phyloP scores from a whole-genome alignment of 2,888 invertebrate genomes.

The Meganola albula region DNA sequence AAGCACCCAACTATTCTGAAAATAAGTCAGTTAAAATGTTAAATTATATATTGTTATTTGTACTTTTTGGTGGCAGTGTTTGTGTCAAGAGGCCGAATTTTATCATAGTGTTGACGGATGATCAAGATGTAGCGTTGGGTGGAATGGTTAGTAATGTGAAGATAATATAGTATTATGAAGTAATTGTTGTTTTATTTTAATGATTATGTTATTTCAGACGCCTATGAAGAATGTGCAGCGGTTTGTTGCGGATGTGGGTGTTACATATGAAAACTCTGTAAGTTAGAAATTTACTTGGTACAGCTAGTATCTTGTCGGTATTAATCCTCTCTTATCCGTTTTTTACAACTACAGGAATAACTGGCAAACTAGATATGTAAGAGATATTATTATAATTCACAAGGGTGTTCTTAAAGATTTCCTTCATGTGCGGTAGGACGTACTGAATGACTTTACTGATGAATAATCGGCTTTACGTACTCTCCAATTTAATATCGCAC shows the following conservation, averaged over 20 bases:
- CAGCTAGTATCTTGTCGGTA: no score
- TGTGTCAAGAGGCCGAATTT: conserved; percentile 80
- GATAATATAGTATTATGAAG: conserved; percentile 53
- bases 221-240: conserved; percentile 81
- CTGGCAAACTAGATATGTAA: no score
- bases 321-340: no score
- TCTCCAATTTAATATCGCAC: no score
- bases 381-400: no score
- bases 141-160: conserved; percentile 81
- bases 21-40: conserved; percentile 46
- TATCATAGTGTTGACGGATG: conserved; percentile 88
- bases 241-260: conserved; percentile 80
- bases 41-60: conserved; percentile 54
- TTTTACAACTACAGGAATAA: no score
- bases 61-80: conserved; percentile 32
- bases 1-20: conserved; percentile 28
- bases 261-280: conserved; percentile 85
- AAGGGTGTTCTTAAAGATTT: no score
- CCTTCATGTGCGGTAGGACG: no score
- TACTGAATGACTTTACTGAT: no score
- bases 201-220: conserved; percentile 75
- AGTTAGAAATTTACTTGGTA: no score
- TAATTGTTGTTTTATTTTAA: conserved; percentile 32
- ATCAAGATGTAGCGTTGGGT: conserved; percentile 88
- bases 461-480: no score